phyloP scores from a whole-genome alignment of 2,888 invertebrate genomes.

The Lepidochrysops patricia region DNA sequence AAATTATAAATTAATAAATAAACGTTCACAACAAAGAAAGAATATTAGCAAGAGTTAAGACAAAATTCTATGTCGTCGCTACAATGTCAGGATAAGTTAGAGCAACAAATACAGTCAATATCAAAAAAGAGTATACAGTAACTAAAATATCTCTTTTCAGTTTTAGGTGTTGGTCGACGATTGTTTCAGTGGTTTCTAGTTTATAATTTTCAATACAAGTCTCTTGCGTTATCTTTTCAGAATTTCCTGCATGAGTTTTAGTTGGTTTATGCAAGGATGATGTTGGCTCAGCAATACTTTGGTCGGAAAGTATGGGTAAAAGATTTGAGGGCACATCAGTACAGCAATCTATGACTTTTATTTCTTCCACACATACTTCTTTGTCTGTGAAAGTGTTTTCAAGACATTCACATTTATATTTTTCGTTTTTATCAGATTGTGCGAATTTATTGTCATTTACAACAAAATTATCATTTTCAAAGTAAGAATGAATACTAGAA shows the following conservation, averaged over 20 bases:
- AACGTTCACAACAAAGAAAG: background rate
- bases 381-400: constrained; percentile 37
- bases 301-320: constrained; percentile 30
- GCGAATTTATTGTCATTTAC: constrained; percentile 14
- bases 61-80: constrained; percentile 21
- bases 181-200: background rate
- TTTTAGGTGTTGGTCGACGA: constrained; percentile 42
- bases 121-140: constrained; percentile 58
- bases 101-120: constrained; percentile 59
- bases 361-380: constrained; percentile 38
- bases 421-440: constrained; percentile 12
- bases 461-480: constrained; percentile 22
- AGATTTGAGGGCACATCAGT: constrained; percentile 42
- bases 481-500: constrained; percentile 37
- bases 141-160: constrained; percentile 60
- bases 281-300: constrained; percentile 24
- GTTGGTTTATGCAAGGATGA: background rate
- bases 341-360: constrained; percentile 31
- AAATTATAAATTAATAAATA: background rate
- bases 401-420: constrained; percentile 7
- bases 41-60: constrained; percentile 1
- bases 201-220: background rate
- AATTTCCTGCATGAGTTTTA: background rate
- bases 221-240: background rate
- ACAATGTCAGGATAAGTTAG: constrained; percentile 51